phyloP scores from a whole-genome alignment of 2,797 vertebrate species.

The Limosa lapponica region DNA sequence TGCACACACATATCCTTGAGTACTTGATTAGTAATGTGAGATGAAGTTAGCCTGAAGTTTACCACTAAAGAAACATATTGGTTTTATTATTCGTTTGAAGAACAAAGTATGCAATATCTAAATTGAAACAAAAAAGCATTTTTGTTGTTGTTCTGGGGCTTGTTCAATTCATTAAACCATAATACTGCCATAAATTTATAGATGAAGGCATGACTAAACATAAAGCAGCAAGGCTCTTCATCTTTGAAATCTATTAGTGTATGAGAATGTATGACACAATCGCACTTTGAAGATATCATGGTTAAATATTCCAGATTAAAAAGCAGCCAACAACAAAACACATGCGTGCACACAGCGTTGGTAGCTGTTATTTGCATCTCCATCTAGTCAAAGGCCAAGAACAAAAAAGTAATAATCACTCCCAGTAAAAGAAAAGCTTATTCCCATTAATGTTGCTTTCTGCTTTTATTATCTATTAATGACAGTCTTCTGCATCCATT shows the following conservation, averaged over 20 bases:
- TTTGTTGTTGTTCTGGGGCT: slow-evolving; percentile 67
- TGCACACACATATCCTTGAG: slow-evolving; percentile 13
- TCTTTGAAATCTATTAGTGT: slow-evolving; percentile 59
- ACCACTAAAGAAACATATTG: slow-evolving; percentile 49
- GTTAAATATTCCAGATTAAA: slow-evolving; percentile 61
- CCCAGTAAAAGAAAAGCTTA: slow-evolving; percentile 39
- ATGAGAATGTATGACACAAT: slow-evolving; percentile 46
- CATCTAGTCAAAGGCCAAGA: not conserved
- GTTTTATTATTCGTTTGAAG: slow-evolving; percentile 58
- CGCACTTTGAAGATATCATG: slow-evolving; percentile 51
- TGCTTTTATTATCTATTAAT: slow-evolving; percentile 59
- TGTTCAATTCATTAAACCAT: slow-evolving; percentile 63
- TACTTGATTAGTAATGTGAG: slow-evolving; percentile 43
- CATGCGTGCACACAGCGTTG: not conserved
- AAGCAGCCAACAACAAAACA: slow-evolving; percentile 46
- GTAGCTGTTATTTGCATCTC: not conserved
- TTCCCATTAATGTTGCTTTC: slow-evolving; percentile 52
- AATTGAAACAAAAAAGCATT: slow-evolving; percentile 54
- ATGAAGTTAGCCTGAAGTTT: slow-evolving; percentile 49
- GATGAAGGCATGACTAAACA: slow-evolving; percentile 62
- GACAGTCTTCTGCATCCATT: slow-evolving; percentile 34
- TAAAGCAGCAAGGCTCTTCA: slow-evolving; percentile 56
- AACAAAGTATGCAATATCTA: slow-evolving; percentile 49
- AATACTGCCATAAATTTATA: slow-evolving; percentile 40
- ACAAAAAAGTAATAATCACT: slow-evolving; percentile 27